Conservation (phyloP, 2,113 vertebrate genomes). For the Amphilophus citrinellus region DNA sequence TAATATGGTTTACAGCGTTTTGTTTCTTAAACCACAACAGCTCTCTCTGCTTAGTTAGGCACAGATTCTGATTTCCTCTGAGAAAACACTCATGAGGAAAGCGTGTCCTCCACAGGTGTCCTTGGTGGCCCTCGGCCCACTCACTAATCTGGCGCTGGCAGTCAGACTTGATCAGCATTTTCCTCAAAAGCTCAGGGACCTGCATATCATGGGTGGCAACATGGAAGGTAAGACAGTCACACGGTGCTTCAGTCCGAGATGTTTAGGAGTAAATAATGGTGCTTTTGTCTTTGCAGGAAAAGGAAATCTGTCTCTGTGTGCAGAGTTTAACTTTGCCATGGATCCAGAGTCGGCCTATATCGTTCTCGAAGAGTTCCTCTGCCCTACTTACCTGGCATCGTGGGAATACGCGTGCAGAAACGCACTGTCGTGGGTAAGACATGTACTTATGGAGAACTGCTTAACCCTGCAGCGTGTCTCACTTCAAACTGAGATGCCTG, state of each 20-base stretch:
- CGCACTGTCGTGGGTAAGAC: constrained; percentile 79
- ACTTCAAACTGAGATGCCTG: not conserved
- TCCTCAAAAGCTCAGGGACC: constrained; percentile 76
- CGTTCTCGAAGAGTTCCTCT: constrained; percentile 82
- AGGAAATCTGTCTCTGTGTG: constrained; percentile 79
- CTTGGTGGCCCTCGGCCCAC: constrained; percentile 81
- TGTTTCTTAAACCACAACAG: not conserved
- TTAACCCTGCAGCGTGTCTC: not conserved
- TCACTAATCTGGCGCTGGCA: constrained; percentile 83
- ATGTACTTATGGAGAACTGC: rapidly evolving
- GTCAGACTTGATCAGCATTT: constrained; percentile 78
- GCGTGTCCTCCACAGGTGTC: constrained; percentile 69
- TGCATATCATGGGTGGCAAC: constrained; percentile 85
- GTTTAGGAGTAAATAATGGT: not conserved
- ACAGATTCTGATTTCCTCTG: not conserved
- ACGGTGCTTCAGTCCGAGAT: not conserved
- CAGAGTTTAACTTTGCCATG: constrained; percentile 83
- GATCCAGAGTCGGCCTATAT: constrained; percentile 83
- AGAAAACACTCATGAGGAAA: not conserved
- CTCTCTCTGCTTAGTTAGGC: not conserved
- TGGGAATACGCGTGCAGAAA: constrained; percentile 82
- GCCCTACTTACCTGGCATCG: constrained; percentile 75
- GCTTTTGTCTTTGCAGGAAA: constrained; percentile 70
- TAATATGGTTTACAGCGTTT: no score
- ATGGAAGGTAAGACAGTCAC: constrained; percentile 76